Conservation (phyloP, 92 coral and sea anemone genomes). For the Paramuricea clavata region DNA sequence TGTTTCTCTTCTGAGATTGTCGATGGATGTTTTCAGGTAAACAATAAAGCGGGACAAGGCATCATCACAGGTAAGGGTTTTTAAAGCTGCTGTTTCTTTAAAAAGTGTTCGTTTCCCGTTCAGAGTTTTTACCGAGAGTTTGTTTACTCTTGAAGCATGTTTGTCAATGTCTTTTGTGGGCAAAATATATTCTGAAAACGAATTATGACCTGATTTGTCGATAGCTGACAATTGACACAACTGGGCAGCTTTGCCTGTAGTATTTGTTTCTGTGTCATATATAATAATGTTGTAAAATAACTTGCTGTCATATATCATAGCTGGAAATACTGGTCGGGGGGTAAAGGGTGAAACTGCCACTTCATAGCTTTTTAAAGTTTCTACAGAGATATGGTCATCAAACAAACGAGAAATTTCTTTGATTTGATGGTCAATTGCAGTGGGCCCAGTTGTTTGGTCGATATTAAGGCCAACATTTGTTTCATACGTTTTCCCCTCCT, state of each 20-base stretch:
- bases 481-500: conserved; percentile 58
- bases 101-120: conserved; percentile 9
- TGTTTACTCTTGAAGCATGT: conserved; percentile 38
- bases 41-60: background rate
- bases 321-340: background rate
- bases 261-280: conserved; percentile 35
- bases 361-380: conserved; percentile 1
- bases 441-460: background rate
- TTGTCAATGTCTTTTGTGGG: background rate
- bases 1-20: background rate
- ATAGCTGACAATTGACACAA: conserved; percentile 56
- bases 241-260: conserved; percentile 44
- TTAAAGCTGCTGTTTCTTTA: background rate
- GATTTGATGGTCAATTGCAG: background rate
- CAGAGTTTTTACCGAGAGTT: conserved; percentile 28
- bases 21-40: background rate
- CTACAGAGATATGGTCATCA: background rate
- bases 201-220: conserved; percentile 3
- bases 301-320: background rate
- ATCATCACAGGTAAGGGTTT: background rate
- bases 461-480: conserved; percentile 62
- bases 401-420: background rate
- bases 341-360: background rate
- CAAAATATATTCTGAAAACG: conserved; percentile 29
- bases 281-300: background rate